phyloP scores from a whole-genome alignment of 2,113 vertebrate species.

The Ochotona princeps region DNA sequence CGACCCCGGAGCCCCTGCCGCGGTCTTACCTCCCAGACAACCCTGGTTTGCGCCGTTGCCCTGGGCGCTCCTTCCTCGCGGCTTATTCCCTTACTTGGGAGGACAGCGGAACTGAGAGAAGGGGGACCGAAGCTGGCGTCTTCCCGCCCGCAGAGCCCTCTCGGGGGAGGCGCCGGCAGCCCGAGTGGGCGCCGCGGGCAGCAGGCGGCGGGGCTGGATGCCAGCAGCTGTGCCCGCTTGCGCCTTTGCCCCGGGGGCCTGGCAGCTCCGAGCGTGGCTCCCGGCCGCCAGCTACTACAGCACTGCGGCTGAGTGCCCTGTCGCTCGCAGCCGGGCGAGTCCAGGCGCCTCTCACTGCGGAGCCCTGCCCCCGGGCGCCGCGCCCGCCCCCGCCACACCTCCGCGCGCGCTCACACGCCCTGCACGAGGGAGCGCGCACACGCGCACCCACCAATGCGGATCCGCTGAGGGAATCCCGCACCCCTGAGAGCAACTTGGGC shows the following conservation, averaged over 20 bases:
- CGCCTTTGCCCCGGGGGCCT: not conserved
- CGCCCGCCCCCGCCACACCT: conserved; percentile 74
- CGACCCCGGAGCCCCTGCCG: not conserved
- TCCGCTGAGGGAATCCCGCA: not conserved
- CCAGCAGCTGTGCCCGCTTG: not conserved
- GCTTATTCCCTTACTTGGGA: conserved; percentile 80
- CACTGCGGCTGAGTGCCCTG: conserved; percentile 75
- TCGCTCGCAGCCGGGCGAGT: conserved; percentile 68
- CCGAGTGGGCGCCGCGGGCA: not conserved
- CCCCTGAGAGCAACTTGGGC: not conserved
- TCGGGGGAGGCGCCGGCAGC: not conserved
- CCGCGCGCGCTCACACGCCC: conserved; percentile 31
- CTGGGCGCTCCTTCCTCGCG: conserved; percentile 55
- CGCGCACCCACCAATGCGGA: not conserved
- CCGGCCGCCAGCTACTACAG: conserved; percentile 45
- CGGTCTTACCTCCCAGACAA: conserved; percentile 78
- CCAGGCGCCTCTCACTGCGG: conserved; percentile 75
- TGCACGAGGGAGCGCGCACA: not conserved
- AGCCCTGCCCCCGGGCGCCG: conserved; percentile 66
- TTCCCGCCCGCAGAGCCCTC: conserved; percentile 61
- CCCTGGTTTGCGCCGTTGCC: conserved; percentile 70
- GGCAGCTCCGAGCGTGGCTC: not conserved
- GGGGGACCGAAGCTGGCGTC: conserved; percentile 60
- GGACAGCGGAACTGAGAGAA: conserved; percentile 72
- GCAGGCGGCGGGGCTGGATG: not conserved